These are phyloP conservation scores for Macrosiphum euphorbiae DNA, from an alignment of 2,888 invertebrate genomes.

Conservation along the genomic window DNA sequence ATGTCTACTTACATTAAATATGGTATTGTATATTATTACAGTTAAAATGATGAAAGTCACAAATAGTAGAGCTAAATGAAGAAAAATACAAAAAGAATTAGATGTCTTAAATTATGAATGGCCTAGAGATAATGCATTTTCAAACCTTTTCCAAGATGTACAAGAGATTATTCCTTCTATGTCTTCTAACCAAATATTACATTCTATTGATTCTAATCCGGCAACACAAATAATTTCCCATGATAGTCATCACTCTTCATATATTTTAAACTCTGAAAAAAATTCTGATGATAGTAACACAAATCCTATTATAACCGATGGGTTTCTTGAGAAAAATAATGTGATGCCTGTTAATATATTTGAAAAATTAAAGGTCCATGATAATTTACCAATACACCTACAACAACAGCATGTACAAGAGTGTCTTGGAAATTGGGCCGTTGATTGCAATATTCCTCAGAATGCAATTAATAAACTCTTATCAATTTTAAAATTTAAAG, in stretches of 20 bases:
- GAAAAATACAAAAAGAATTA: conserved; percentile 18
- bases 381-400: conserved; percentile 2
- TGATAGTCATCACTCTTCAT: background rate
- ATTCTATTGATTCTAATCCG: background rate
- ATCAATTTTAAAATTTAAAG: conserved; percentile 16
- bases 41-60: conserved; percentile 8
- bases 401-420: background rate
- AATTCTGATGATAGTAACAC: background rate
- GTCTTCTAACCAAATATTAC: background rate
- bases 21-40: no score
- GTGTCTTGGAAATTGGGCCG: background rate
- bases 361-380: background rate
- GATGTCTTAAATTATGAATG: conserved; percentile 23
- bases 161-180: background rate
- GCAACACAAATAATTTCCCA: background rate
- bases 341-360: background rate
- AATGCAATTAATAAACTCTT: conserved; percentile 18
- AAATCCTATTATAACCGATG: background rate
- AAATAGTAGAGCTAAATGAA: conserved; percentile 4
- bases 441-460: conserved; percentile 7
- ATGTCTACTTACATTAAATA: no score
- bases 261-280: background rate
- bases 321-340: background rate
- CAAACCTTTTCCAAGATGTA: background rate
- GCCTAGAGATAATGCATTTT: background rate